These are phyloP conservation scores for Harpagifer antarcticus DNA, from an alignment of 2,797 vertebrate species.

Conservation along the genomic window DNA sequence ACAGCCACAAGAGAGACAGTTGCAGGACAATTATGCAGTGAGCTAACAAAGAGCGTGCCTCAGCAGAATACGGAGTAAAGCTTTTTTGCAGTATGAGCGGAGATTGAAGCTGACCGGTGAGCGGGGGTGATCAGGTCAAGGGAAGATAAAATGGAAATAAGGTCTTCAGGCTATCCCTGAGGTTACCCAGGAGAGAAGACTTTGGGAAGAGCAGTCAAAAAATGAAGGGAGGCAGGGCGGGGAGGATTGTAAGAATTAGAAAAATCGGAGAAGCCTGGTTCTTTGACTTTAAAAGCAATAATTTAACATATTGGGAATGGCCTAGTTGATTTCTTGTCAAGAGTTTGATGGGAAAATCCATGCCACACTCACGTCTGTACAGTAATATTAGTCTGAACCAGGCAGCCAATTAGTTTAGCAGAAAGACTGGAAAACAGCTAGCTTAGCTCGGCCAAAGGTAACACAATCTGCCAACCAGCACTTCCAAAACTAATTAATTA, in stretches of 20 bases:
- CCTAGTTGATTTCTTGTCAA: slow-evolving; percentile 5
- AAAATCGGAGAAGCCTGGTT: background rate
- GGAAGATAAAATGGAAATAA: slow-evolving; percentile 26
- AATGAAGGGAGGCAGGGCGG: too few species aligned
- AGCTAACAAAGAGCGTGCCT: slow-evolving; percentile 51
- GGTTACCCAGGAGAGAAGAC: slow-evolving; percentile 16
- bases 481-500: background rate
- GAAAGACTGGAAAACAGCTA: slow-evolving; percentile 5
- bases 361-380: background rate
- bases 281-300: slow-evolving; percentile 12
- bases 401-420: too few species aligned
- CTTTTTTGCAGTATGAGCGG: slow-evolving; percentile 27
- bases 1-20: slow-evolving; percentile 33
- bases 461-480: slow-evolving; percentile 10
- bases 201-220: slow-evolving; percentile 22
- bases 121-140: slow-evolving; percentile 41
- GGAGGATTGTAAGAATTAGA: slow-evolving; percentile 13
- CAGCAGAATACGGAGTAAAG: slow-evolving; percentile 37
- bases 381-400: background rate
- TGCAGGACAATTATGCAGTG: slow-evolving; percentile 48
- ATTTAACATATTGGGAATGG: background rate
- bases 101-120: slow-evolving; percentile 22
- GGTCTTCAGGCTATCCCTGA: slow-evolving; percentile 24
- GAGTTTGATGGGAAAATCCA: background rate
- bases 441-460: slow-evolving; percentile 6